These are phyloP conservation scores for Acronicta leporina DNA, from an alignment of 2,888 invertebrate species.

Conservation along the genomic window DNA sequence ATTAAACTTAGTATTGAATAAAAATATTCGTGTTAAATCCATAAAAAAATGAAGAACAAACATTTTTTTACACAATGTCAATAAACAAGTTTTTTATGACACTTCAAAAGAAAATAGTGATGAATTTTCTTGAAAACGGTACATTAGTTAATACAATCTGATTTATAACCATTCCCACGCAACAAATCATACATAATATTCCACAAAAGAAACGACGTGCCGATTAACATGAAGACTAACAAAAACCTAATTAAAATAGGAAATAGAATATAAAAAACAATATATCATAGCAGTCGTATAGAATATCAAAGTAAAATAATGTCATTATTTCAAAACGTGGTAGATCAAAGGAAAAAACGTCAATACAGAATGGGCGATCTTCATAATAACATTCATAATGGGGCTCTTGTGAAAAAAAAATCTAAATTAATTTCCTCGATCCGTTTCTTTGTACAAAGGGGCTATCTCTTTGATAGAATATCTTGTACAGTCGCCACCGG, in stretches of 20 bases:
- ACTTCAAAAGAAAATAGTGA: neutral
- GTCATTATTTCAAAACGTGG: conserved; percentile 77
- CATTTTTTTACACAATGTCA: too few species aligned
- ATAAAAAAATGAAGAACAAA: too few species aligned
- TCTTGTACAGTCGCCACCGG: conserved; percentile 59
- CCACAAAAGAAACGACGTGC: conserved; percentile 16
- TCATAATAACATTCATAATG: conserved; percentile 63
- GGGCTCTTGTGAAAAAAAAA: conserved; percentile 65
- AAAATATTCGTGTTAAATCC: too few species aligned
- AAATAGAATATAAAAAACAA: conserved; percentile 58
- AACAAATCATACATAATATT: conserved; percentile 12
- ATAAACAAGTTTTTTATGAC: too few species aligned
- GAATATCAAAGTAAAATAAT: conserved; percentile 81
- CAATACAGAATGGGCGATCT: conserved; percentile 71
- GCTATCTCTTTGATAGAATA: conserved; percentile 81
- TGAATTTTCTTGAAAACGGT: neutral
- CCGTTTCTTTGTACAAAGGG: conserved; percentile 76
- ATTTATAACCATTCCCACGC: conserved; percentile 11
- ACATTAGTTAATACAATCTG: neutral
- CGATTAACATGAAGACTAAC: conserved; percentile 44
- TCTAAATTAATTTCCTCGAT: conserved; percentile 85
- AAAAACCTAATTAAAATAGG: conserved; percentile 58
- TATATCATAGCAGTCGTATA: conserved; percentile 63
- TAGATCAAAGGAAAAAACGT: conserved; percentile 77
- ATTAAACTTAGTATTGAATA: too few species aligned